A percentile compares a stretch with the other conserved stretches of the same genome.
Evolutionary conservation across 2,113 vertebrate genomes (phyloP).

Genomic region (Myocastor coypus): DNA sequence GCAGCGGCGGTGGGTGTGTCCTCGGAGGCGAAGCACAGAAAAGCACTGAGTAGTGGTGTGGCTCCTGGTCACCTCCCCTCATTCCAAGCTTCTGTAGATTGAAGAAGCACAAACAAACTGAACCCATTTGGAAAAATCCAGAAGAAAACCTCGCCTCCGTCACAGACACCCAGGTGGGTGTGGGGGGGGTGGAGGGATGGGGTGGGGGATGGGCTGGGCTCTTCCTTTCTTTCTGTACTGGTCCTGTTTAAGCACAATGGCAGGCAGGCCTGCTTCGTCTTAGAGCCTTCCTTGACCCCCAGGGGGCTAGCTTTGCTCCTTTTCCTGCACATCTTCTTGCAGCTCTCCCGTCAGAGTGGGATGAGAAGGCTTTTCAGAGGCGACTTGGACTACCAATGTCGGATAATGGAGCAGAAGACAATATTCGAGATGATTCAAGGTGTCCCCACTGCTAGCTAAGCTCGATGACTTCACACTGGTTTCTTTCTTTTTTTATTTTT

Average conservation of each 20-base stretch:
- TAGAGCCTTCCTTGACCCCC: background rate
- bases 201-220: background rate
- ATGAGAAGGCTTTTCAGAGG: background rate
- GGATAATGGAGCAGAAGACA: background rate
- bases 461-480: background rate
- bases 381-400: background rate
- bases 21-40: background rate
- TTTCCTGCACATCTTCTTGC: background rate
- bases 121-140: background rate
- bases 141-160: background rate
- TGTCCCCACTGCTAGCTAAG: background rate
- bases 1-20: background rate
- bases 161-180: background rate
- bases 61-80: background rate
- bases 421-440: background rate
- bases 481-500: too few species aligned
- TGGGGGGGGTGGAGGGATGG: too few species aligned
- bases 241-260: conserved; percentile 38
- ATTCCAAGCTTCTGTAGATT: background rate
- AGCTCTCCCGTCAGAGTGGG: background rate
- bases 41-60: background rate
- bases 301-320: background rate
- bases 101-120: background rate
- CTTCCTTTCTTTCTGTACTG: conserved; percentile 18
- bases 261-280: background rate